These are phyloP conservation scores for Stenolophus ochropezus DNA, from an alignment of 2,888 invertebrate genomes.

Conservation along the genomic window DNA sequence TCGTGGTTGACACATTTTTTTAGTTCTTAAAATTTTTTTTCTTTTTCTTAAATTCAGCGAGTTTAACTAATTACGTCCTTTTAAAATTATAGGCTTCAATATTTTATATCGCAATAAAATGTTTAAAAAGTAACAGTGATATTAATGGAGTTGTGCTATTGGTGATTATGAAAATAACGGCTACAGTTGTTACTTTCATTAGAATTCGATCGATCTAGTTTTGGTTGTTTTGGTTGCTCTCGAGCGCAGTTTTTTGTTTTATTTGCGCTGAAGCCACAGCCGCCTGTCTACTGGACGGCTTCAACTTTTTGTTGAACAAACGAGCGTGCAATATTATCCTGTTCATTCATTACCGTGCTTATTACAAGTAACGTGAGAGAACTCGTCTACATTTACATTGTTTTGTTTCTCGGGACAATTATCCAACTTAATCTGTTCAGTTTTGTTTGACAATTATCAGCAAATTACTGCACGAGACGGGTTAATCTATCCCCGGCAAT, in stretches of 20 bases:
- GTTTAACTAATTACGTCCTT: background rate
- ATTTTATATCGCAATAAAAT: slow-evolving; percentile 16
- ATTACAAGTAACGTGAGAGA: slow-evolving; percentile 42
- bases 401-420: slow-evolving; percentile 33
- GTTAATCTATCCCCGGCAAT: slow-evolving; percentile 18
- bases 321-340: slow-evolving; percentile 39
- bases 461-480: slow-evolving; percentile 11
- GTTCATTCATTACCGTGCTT: background rate
- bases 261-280: background rate
- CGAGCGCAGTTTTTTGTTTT: slow-evolving; percentile 25
- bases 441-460: slow-evolving; percentile 48
- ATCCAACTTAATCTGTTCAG: slow-evolving; percentile 39
- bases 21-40: background rate
- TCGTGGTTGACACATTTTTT: too few species aligned
- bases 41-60: too few species aligned
- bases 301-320: slow-evolving; percentile 39
- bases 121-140: slow-evolving; percentile 42
- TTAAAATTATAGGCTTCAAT: background rate
- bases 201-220: slow-evolving; percentile 55
- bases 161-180: slow-evolving; percentile 51
- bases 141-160: slow-evolving; percentile 14
- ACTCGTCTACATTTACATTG: slow-evolving; percentile 35
- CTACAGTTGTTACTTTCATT: slow-evolving; percentile 50
- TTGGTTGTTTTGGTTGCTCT: slow-evolving; percentile 26
- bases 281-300: background rate